A percentile compares a stretch with the other conserved stretches of the same genome.
phyloP scores from a whole-genome alignment of 2,113 vertebrate species.

The Oreochromis aureus region DNA sequence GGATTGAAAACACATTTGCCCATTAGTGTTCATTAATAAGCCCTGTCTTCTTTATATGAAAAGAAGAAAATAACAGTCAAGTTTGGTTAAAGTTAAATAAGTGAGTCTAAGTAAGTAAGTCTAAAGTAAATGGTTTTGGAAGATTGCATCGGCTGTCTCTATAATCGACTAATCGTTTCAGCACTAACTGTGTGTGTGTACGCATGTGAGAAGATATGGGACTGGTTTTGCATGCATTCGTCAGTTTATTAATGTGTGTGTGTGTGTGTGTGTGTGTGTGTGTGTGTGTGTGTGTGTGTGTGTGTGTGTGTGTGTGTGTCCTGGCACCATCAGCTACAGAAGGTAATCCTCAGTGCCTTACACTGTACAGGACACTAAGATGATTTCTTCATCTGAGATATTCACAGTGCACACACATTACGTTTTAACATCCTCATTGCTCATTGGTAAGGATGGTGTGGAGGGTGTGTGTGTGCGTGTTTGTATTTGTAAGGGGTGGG shows the following conservation, averaged over 20 bases:
- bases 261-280: not conserved
- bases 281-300: not conserved
- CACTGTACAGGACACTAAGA: conserved; percentile 39
- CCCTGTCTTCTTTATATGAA: not conserved
- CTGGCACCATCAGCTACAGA: conserved; percentile 50
- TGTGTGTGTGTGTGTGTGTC: not conserved
- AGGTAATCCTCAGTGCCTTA: conserved; percentile 70
- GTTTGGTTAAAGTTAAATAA: not conserved
- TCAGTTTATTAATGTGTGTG: not conserved
- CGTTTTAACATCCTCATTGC: not conserved
- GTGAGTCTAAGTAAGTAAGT: not conserved
- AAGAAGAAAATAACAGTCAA: not conserved
- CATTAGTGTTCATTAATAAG: not conserved
- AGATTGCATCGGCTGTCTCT: not conserved
- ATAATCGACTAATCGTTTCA: not conserved
- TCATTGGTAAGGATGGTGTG: not conserved
- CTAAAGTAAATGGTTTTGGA: not conserved
- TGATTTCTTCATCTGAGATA: conserved; percentile 9
- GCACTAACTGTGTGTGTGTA: not conserved
- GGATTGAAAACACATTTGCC: not conserved
- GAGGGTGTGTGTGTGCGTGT: not conserved
- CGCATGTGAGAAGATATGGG: not conserved
- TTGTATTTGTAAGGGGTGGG: not conserved
- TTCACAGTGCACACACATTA: not conserved
- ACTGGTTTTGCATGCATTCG: not conserved